Percentiles rank a stretch among this genome's conserved stretches.
Conservation (phyloP, 2,113 vertebrate species). For the Melanostigma gelatinosum region DNA sequence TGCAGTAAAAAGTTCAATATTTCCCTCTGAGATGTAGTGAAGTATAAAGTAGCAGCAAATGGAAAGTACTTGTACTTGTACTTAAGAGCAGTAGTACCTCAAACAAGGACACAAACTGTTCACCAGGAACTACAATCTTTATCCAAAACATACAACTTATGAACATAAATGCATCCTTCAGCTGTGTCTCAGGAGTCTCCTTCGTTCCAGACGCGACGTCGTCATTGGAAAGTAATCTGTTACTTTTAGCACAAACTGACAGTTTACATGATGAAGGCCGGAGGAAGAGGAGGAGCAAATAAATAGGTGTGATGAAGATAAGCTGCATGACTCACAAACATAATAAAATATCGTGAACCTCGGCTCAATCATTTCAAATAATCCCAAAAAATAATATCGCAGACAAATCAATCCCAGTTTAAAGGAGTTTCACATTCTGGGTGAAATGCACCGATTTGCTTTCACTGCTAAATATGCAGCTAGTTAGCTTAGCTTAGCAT, state of each 20-base stretch:
- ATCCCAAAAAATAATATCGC: not conserved
- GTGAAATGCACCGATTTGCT: too few relatives aligned
- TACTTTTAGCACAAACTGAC: too few relatives aligned
- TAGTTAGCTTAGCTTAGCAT: not conserved
- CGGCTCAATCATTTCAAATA: not conserved
- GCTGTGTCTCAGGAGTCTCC: too few relatives aligned
- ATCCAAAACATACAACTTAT: not conserved
- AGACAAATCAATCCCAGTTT: too few relatives aligned
- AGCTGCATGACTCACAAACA: not conserved
- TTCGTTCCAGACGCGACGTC: not conserved
- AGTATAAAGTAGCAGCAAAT: not conserved
- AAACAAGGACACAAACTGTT: not conserved
- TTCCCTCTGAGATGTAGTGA: not conserved
- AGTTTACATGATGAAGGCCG: too few relatives aligned
- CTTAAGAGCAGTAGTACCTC: not conserved
- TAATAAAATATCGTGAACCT: not conserved
- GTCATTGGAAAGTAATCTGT: not conserved
- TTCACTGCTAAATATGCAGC: not conserved
- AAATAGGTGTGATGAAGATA: too few relatives aligned
- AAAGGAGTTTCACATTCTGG: not conserved
- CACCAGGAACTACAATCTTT: not conserved
- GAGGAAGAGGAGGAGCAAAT: too few relatives aligned
- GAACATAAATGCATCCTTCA: not conserved
- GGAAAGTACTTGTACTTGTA: not conserved
- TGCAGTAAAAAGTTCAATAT: not conserved